phyloP scores from a whole-genome alignment of 2,888 invertebrate species.

The Diplazon laetatorius region DNA sequence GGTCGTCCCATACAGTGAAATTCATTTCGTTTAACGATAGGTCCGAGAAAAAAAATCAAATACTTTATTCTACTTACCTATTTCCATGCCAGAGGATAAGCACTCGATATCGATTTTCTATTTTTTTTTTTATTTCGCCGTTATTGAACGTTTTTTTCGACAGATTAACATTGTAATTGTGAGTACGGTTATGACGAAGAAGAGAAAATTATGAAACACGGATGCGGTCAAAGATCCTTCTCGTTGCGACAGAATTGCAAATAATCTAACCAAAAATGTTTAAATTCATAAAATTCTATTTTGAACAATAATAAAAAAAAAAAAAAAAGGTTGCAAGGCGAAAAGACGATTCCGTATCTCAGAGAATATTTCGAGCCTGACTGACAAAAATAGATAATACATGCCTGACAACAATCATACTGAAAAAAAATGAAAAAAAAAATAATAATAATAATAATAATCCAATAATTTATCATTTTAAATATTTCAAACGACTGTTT shows the following conservation, averaged over 20 bases:
- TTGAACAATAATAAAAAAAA: background rate
- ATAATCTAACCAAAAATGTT: too few relatives aligned
- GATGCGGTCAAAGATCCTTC: too few relatives aligned
- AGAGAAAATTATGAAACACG: slow-evolving; percentile 25
- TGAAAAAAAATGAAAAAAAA: too few relatives aligned
- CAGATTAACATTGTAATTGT: slow-evolving; percentile 46
- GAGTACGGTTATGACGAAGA: slow-evolving; percentile 31
- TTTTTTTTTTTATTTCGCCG: too few relatives aligned
- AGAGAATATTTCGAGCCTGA: too few relatives aligned
- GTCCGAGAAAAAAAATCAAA: slow-evolving; percentile 39
- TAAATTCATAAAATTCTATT: background rate
- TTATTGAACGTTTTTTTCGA: slow-evolving; percentile 59
- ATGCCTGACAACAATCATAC: too few relatives aligned
- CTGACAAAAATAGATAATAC: too few relatives aligned
- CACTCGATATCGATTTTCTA: slow-evolving; percentile 68
- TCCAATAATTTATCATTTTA: too few relatives aligned
- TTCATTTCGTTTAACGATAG: slow-evolving; percentile 9
- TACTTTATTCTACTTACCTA: slow-evolving; percentile 74
- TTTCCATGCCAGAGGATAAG: slow-evolving; percentile 78
- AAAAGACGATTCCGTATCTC: too few relatives aligned
- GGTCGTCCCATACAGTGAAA: slow-evolving; percentile 29
- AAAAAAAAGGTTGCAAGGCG: too few relatives aligned
- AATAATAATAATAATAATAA: too few relatives aligned
- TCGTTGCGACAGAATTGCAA: too few relatives aligned
- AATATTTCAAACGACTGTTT: slow-evolving; percentile 8